phyloP scores from a whole-genome alignment of 2,113 vertebrate genomes.

The Dipodomys merriami region DNA sequence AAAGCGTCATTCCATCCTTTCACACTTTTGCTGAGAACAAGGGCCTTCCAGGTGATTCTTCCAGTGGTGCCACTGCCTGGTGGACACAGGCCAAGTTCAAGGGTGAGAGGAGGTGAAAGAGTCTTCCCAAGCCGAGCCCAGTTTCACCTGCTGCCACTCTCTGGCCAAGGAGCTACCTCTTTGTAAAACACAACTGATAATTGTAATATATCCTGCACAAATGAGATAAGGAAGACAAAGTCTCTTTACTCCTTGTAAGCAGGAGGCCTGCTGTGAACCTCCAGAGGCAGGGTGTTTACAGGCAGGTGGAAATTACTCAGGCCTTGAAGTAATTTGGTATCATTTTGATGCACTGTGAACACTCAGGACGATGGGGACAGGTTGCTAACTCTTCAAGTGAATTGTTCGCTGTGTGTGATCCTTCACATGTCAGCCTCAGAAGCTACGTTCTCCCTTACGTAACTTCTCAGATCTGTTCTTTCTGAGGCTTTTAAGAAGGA shows the following conservation, averaged over 20 bases:
- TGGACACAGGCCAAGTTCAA: background rate
- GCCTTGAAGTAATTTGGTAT: background rate
- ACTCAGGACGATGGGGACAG: fast-evolving
- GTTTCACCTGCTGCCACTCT: background rate
- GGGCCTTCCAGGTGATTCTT: background rate
- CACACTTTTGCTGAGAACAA: background rate
- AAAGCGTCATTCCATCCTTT: background rate
- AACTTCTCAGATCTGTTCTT: background rate
- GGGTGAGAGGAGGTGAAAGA: background rate
- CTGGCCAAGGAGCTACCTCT: background rate
- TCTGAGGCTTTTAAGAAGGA: background rate
- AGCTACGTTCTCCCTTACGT: background rate
- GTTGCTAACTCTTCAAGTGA: background rate
- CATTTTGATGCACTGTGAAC: background rate
- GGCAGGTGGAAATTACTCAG: background rate
- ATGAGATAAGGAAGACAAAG: slow-evolving; percentile 23
- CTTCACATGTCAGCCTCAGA: background rate
- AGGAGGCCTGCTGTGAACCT: background rate
- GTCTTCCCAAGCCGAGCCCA: background rate
- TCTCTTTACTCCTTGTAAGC: background rate
- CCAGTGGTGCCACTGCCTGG: background rate
- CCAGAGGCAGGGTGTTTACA: background rate
- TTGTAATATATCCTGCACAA: background rate
- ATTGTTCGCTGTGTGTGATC: background rate
- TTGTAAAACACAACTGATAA: background rate